Base-by-base conservation (phyloP, 2,797 vertebrate species). In the Acanthurus tractus region DNA sequence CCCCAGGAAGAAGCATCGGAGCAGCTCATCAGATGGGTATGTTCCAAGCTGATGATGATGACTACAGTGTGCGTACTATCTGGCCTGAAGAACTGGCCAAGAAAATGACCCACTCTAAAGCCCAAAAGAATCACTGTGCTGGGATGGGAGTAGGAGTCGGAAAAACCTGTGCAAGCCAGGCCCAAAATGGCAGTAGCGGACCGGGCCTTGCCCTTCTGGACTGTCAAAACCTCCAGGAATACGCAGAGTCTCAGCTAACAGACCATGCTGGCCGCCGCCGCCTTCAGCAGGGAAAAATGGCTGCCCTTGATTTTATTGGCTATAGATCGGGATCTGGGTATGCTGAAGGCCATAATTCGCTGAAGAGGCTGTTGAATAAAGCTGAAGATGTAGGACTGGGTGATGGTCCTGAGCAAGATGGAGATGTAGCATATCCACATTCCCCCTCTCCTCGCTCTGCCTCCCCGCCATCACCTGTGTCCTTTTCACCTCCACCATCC, bases 61-160 rank as follows among this genome's bases (percentile, higher is more conserved):
- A 96, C 82, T 96, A 96, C 89, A 96, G 95, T 0, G 95, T 96
- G 40, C 94, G 95, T n/a, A 96, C 95, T 40, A 96, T 96, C 82
- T 97, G 96, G 96, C 96, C 96, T 0, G 96, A 96, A 66, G 96
- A 96, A 68, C 81, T 97, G 73, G 94, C 95, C 36, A 94, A 94
- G 74, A 97, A 96, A 90, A 96, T 97, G 94, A 95, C 92, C 78
- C 89, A 90, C 55, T 95, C 95, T 8, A 95, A 95, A 90, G 82
- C 90, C 55, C 96, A 95, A 66, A 93, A 91, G 79, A 95, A 95
- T 79, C 89, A 95, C 63, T 94, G 84, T 74, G 85, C 89, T 0
- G 94, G 89, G 69, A 91, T 90, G 76, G 93, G 90, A 50, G 81
- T 71, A 25, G 94, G 88, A 75, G 91, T 83, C 22, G 92, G 86